Conservation (phyloP, 2,797 vertebrate species). For the Hipposideros larvatus region DNA sequence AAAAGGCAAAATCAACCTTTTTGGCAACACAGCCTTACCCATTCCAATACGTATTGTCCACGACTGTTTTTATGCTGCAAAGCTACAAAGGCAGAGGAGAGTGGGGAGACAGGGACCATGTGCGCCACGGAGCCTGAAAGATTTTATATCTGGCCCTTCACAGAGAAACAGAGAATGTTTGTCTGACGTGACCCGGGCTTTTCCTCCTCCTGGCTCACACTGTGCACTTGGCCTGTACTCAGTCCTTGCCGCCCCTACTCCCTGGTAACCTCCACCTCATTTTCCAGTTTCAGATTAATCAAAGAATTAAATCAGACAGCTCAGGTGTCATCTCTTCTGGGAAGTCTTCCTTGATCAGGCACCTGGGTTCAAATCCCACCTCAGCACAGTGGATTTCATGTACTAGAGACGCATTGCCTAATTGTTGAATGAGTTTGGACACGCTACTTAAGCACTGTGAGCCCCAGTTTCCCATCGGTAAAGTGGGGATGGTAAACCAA, state of each 20-base stretch:
- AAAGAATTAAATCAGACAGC: not conserved
- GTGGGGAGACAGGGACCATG: not conserved
- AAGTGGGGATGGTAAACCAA: not conserved
- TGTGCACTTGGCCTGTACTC: not conserved
- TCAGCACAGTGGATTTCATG: not conserved
- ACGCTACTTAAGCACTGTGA: not conserved
- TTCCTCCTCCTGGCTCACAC: not conserved
- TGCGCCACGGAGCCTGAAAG: not conserved
- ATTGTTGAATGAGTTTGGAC: not conserved
- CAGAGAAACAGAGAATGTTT: not conserved
- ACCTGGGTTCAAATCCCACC: not conserved
- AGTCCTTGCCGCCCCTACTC: fast-evolving
- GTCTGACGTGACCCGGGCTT: not conserved
- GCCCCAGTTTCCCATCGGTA: not conserved
- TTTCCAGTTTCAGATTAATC: not conserved
- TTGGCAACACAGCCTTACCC: too few species aligned
- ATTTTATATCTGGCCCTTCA: not conserved
- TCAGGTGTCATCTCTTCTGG: not conserved
- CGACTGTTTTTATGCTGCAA: not conserved
- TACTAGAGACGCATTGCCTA: not conserved
- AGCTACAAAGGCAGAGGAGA: fast-evolving
- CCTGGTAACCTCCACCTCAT: not conserved
- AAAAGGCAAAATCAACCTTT: too few species aligned
- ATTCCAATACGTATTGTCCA: not conserved
- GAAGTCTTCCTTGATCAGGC: not conserved